A percentile compares a stretch with the other conserved stretches of the same genome.
Evolutionary conservation across 2,797 vertebrate genomes (phyloP).

Genomic region (Sandelia bainsii): DNA sequence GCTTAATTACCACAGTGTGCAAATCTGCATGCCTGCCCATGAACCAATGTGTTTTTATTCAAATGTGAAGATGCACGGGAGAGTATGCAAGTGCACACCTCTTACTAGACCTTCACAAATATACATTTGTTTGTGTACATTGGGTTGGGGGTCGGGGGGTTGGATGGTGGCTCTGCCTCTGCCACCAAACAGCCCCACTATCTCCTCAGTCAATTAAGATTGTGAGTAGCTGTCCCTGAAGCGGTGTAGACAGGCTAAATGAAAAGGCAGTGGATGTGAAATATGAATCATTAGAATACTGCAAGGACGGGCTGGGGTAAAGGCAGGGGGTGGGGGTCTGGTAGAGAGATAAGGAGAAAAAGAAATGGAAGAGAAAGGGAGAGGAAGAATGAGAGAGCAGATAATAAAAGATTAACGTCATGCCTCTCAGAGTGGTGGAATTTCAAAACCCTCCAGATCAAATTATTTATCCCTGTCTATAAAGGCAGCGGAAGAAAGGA

Average conservation of each 20-base stretch:
- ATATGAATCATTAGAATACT: conserved; percentile 85
- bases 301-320: conserved; percentile 69
- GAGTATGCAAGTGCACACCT: neutral
- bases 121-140: conserved; percentile 36
- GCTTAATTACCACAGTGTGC: conserved; percentile 73
- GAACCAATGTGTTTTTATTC: conserved; percentile 45
- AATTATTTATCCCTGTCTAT: conserved; percentile 81
- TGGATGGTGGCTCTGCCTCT: conserved; percentile 51
- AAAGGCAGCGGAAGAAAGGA: conserved; percentile 55
- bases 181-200: conserved; percentile 68
- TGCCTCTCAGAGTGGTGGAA: conserved; percentile 79
- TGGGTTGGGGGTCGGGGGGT: neutral
- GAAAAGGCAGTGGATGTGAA: conserved; percentile 82
- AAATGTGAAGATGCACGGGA: conserved; percentile 16
- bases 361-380: conserved; percentile 71
- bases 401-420: conserved; percentile 85
- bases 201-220: conserved; percentile 82
- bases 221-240: conserved; percentile 79
- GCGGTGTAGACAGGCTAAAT: conserved; percentile 78
- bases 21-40: conserved; percentile 53
- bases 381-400: conserved; percentile 78
- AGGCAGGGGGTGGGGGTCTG: conserved; percentile 47
- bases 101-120: conserved; percentile 19
- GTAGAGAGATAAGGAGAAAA: conserved; percentile 67
- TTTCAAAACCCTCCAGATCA: conserved; percentile 80